Conservation (phyloP, 1,140 invertebrate genomes). For the Augochlora pura region DNA sequence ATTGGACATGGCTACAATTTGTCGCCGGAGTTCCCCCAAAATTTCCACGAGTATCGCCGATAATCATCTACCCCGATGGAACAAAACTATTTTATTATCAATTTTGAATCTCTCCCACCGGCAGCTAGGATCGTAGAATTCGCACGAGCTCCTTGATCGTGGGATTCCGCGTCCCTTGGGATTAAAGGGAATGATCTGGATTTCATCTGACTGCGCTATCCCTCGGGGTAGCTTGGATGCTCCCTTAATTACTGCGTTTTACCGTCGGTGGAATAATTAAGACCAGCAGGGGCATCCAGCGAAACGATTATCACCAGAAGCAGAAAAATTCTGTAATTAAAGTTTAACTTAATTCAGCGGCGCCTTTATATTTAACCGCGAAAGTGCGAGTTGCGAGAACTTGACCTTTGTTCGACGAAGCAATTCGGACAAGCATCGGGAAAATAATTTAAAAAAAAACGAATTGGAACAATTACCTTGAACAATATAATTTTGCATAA, state of each 20-base stretch:
- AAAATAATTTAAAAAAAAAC: background rate
- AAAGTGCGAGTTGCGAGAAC: background rate
- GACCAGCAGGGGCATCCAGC: conserved; percentile 18
- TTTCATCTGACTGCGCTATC: conserved; percentile 67
- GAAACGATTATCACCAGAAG: conserved; percentile 34
- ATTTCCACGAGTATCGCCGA: conserved; percentile 69
- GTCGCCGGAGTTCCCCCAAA: conserved; percentile 15
- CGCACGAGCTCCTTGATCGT: conserved; percentile 56
- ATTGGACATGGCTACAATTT: background rate
- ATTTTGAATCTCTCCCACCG: conserved; percentile 39
- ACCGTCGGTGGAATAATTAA: conserved; percentile 60
- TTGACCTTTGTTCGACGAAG: background rate
- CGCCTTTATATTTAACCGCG: background rate
- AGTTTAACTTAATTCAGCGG: conserved; percentile 20
- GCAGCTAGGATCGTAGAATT: conserved; percentile 49
- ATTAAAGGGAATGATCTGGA: conserved; percentile 69
- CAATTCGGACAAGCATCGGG: background rate
- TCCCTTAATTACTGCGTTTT: conserved; percentile 74
- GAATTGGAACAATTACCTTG: background rate
- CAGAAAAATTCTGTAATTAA: conserved; percentile 41
- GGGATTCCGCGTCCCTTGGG: conserved; percentile 63
- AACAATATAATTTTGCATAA: background rate
- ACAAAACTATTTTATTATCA: conserved; percentile 52
- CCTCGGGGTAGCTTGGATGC: conserved; percentile 64
- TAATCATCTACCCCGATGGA: conserved; percentile 62